These are phyloP conservation scores for Steinernema carpocapsae DNA, from an alignment of 2,888 invertebrate genomes.

Conservation along the genomic window DNA sequence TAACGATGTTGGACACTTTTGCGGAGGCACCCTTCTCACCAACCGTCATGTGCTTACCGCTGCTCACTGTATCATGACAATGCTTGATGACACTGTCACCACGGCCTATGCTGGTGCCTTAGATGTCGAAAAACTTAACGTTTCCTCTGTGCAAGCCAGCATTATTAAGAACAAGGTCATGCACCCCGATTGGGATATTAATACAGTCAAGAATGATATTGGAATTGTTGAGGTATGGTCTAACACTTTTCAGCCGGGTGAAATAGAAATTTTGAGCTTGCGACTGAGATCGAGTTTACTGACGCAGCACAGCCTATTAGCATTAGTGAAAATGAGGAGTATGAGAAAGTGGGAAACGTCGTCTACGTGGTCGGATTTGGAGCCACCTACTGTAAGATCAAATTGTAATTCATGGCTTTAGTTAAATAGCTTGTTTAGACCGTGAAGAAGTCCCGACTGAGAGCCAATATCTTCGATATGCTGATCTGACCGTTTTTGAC, in stretches of 20 bases:
- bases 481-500: not conserved
- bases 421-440: not conserved
- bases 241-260: not conserved
- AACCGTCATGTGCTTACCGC: not conserved
- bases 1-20: not conserved
- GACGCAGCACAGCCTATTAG: not conserved
- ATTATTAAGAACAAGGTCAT: not conserved
- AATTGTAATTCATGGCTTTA: not conserved
- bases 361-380: not conserved
- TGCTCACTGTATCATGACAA: not conserved
- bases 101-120: not conserved
- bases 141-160: not conserved
- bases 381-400: not conserved
- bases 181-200: not conserved
- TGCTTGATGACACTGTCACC: not conserved
- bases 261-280: not conserved
- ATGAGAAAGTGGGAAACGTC: not conserved
- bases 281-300: not conserved
- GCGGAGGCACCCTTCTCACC: conserved; percentile 3
- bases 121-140: not conserved
- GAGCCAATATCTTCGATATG: not conserved
- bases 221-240: not conserved
- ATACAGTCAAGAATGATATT: not conserved
- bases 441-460: not conserved
- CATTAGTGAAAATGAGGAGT: not conserved